These are phyloP conservation scores for Bombus picipes DNA, from an alignment of 1,140 invertebrate genomes.

Conservation along the genomic window DNA sequence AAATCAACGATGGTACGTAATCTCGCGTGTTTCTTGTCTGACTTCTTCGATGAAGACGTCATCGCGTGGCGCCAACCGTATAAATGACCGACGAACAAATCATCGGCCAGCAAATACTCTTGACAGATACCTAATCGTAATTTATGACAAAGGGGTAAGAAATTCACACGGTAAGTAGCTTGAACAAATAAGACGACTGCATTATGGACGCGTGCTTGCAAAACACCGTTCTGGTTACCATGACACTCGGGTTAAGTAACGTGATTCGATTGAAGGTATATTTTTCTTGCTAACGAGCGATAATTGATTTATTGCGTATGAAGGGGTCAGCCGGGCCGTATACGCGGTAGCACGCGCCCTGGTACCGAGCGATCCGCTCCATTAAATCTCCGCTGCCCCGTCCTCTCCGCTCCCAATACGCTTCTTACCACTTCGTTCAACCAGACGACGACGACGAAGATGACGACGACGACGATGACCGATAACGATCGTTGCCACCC, in stretches of 20 bases:
- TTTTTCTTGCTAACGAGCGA: conserved; percentile 76
- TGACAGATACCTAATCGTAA: no score
- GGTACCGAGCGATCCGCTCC: conserved; percentile 43
- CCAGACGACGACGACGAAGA: no score
- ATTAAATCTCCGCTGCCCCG: conserved; percentile 36
- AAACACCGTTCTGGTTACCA: conserved; percentile 36
- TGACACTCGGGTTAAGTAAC: conserved; percentile 73
- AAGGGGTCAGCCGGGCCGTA: conserved; percentile 56
- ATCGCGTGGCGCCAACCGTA: no score
- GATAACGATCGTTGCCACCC: not conserved
- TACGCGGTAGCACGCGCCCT: conserved; percentile 65
- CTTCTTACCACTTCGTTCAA: no score
- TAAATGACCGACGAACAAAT: no score
- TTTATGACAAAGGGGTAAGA: not conserved
- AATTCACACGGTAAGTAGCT: conserved; percentile 10
- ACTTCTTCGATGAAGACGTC: no score
- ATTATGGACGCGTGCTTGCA: conserved; percentile 18
- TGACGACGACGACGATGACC: not conserved
- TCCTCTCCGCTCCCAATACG: not conserved
- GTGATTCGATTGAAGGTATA: conserved; percentile 76
- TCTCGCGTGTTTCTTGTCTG: no score
- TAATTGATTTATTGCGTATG: conserved; percentile 77
- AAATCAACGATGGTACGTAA: no score
- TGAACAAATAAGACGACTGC: not conserved
- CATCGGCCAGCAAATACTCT: no score